Conservation (phyloP, 2,797 vertebrate species). For the Anableps anableps region DNA sequence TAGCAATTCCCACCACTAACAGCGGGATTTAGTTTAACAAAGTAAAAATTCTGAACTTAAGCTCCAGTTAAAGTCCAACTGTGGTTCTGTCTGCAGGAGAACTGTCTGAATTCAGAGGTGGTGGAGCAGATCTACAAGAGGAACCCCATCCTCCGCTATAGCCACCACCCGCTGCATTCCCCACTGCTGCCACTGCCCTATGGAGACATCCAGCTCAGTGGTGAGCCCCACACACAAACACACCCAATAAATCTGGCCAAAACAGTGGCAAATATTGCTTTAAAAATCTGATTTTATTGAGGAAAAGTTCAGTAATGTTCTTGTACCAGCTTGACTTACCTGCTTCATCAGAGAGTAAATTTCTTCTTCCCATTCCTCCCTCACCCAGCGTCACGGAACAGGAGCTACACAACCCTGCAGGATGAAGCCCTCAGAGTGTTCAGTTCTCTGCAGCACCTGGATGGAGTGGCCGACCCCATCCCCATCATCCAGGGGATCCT, state of each 20-base stretch:
- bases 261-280: neutral
- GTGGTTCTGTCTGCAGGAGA: slow-evolving; percentile 83
- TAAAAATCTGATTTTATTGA: neutral
- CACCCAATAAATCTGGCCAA: too few relatives aligned
- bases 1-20: neutral
- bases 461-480: slow-evolving; percentile 88
- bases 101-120: slow-evolving; percentile 93
- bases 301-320: neutral
- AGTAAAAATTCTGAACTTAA: neutral
- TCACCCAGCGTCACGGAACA: slow-evolving; percentile 83
- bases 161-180: slow-evolving; percentile 91
- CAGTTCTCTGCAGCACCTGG: slow-evolving; percentile 92
- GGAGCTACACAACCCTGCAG: slow-evolving; percentile 92
- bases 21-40: too few relatives aligned
- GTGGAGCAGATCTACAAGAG: slow-evolving; percentile 97
- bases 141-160: slow-evolving; percentile 97
- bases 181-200: slow-evolving; percentile 94
- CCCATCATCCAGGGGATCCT: slow-evolving; percentile 92
- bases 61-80: neutral
- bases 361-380: neutral
- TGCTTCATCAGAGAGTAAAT: neutral
- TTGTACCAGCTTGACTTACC: neutral
- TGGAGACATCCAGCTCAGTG: slow-evolving; percentile 89
- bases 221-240: slow-evolving; percentile 75
- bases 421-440: slow-evolving; percentile 95